phyloP scores from a whole-genome alignment of 2,113 vertebrate genomes.

The Takifugu bimaculatus region DNA sequence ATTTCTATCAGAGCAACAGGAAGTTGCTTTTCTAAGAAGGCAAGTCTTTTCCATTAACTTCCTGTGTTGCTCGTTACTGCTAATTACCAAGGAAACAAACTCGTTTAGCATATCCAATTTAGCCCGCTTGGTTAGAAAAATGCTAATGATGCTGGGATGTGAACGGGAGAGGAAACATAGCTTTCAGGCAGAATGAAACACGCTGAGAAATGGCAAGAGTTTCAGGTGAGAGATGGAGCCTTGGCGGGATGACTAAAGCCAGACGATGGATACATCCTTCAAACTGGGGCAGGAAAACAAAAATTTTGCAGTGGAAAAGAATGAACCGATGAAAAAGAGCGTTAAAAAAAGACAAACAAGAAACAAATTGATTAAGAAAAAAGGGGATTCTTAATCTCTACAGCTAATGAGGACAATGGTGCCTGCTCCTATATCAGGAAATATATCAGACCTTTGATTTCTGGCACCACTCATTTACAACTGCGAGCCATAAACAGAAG shows the following conservation, averaged over 20 bases:
- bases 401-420: no score
- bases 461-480: no score
- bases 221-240: not conserved
- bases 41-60: constrained; percentile 76
- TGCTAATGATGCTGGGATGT: constrained; percentile 70
- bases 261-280: not conserved
- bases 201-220: constrained; percentile 26
- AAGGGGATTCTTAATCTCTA: no score
- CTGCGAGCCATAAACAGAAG: no score
- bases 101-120: constrained; percentile 80
- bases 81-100: constrained; percentile 73
- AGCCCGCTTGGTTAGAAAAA: constrained; percentile 67
- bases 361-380: not conserved
- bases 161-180: constrained; percentile 43
- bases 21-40: constrained; percentile 62
- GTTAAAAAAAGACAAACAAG: constrained; percentile 1
- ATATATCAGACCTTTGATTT: no score
- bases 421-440: no score
- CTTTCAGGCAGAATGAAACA: constrained; percentile 49
- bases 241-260: not conserved
- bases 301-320: not conserved
- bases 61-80: constrained; percentile 74
- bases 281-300: not conserved
- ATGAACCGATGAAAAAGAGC: not conserved
- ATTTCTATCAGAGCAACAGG: constrained; percentile 65